Evolutionary conservation across 2,113 vertebrate genomes (phyloP).

Genomic region (Noturus placidus): DNA sequence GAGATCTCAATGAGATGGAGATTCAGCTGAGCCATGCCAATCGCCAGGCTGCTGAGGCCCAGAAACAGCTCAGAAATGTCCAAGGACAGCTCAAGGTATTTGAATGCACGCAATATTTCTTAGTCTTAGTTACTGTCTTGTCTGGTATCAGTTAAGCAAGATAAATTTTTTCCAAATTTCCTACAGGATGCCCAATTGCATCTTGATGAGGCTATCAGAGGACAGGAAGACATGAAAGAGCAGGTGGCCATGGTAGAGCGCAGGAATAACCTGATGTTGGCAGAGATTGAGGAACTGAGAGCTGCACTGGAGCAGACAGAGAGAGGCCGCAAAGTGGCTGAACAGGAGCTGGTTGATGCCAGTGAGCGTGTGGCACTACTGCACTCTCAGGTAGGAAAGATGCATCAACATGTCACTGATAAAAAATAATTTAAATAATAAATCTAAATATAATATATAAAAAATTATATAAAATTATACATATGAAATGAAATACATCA

Average conservation of each 20-base stretch:
- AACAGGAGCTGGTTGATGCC: conserved; percentile 85
- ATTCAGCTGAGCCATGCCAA: conserved; percentile 50
- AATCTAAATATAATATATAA: not conserved
- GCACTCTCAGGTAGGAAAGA: conserved; percentile 76
- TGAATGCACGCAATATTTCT: not conserved
- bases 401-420: not conserved
- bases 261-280: conserved; percentile 81
- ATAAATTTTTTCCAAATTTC: not conserved
- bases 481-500: not conserved
- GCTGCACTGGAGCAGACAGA: conserved; percentile 84
- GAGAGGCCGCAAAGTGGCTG: conserved; percentile 81
- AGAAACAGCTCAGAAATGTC: conserved; percentile 51
- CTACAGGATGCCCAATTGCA: conserved; percentile 73
- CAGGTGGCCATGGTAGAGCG: conserved; percentile 86
- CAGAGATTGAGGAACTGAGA: conserved; percentile 86
- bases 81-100: conserved; percentile 47
- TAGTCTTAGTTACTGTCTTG: not conserved
- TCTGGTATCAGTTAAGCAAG: not conserved
- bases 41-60: conserved; percentile 46
- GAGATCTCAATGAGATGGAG: conserved; percentile 50
- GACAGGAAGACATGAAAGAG: conserved; percentile 72
- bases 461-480: not conserved
- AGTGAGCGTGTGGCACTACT: conserved; percentile 79
- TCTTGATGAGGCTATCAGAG: conserved; percentile 47
- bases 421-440: not conserved